Evolutionary conservation across 2,888 invertebrate genomes (phyloP), one percentile per base, ranked within the genome.

Genomic region (Drosophila subquinaria): DNA sequence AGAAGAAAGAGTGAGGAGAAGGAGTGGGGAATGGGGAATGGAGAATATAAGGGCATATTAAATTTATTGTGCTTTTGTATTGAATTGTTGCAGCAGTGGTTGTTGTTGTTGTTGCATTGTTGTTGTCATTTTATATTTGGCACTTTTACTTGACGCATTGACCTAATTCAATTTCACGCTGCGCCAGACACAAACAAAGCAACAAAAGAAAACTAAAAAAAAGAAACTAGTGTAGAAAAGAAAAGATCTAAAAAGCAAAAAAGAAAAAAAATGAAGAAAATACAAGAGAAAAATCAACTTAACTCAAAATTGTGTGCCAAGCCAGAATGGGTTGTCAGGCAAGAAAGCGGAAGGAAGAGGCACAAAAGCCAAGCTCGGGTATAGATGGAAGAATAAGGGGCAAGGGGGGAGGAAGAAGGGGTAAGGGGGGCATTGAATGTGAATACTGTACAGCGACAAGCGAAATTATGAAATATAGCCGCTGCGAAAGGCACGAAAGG

Each of bases 91-190:
- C 23, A 40, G 38, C 15, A 47, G 36, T 33, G 8, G 20, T 20
- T 20, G 27, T 17, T 56, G 42, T 20, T 57, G 51, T 42, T 50
- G 23, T 20, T 66, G 73, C 62, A 55, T 38, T 55, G 64, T 61
- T 63, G 76, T 56, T 73, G 67, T 63, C 82, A 66, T 73, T 82
- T 72, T 73, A 61, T 79, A 69, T 78, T 85, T 86, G 83, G 74
- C 81, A 83, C 79, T 86, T 70, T 81, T 76, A 61, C 74, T 73
- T 81, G 79, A 81, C 78, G 87, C 83, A 83, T 86, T 84, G 83
- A 84, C 83, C 87, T 77, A 84, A 84, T 84, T 84, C 83, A 77
- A 84, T 84, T 84, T 87, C 87, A 87, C 75, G 84, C 87, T 83
- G 77, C 68, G 71, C 81, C 81, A 79, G 60, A 75, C 79, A 71